phyloP scores from a whole-genome alignment of 2,888 invertebrate genomes.

The Napeogenes sylphis region DNA sequence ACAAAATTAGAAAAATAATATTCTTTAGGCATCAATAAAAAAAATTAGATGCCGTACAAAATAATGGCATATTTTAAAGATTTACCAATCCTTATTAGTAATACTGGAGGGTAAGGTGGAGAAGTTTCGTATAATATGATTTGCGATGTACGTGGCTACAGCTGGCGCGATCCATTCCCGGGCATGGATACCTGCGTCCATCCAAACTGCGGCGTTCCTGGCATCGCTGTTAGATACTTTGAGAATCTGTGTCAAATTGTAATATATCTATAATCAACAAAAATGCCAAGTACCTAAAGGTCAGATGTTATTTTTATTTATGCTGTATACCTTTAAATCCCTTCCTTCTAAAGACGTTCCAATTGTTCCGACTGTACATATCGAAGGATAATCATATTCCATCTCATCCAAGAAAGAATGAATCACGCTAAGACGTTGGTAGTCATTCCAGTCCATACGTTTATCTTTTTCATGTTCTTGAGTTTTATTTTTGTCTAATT shows the following conservation, averaged over 20 bases:
- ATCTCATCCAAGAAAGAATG: slow-evolving; percentile 57
- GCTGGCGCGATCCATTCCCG: slow-evolving; percentile 95
- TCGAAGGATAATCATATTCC: slow-evolving; percentile 55
- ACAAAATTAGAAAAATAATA: slow-evolving; percentile 13
- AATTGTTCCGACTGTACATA: slow-evolving; percentile 57
- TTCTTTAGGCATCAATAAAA: neutral
- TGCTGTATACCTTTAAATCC: slow-evolving; percentile 50
- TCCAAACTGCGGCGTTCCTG: slow-evolving; percentile 81
- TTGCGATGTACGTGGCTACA: slow-evolving; percentile 85
- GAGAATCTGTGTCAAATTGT: slow-evolving; percentile 46
- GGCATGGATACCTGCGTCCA: slow-evolving; percentile 91
- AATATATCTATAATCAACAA: neutral
- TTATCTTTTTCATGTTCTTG: slow-evolving; percentile 14
- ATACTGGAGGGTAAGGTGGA: slow-evolving; percentile 80
- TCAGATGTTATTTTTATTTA: neutral
- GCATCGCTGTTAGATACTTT: slow-evolving; percentile 84
- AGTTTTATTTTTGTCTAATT: neutral
- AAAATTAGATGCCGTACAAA: too few relatives aligned
- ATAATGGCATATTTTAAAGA: neutral
- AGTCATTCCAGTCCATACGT: slow-evolving; percentile 58
- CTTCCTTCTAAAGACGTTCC: slow-evolving; percentile 61
- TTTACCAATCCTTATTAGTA: slow-evolving; percentile 88
- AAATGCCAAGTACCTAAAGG: neutral
- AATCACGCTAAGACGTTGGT: slow-evolving; percentile 56
- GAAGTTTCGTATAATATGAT: slow-evolving; percentile 84